Evolutionary conservation across 1,140 invertebrate species (phyloP).

Genomic region (Nixonia krombeini): DNA sequence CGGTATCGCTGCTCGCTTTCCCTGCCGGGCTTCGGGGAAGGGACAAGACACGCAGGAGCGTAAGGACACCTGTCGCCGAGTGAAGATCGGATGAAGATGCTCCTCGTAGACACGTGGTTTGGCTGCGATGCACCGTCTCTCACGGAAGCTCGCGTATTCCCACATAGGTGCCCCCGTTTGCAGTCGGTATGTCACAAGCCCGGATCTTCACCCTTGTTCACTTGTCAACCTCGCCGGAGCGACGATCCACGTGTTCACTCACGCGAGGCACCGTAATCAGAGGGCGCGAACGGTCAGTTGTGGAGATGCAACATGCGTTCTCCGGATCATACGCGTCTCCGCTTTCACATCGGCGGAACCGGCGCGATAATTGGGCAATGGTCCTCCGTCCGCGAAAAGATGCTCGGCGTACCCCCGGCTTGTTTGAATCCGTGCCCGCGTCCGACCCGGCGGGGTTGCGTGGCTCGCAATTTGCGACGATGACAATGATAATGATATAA

Average conservation of each 20-base stretch:
- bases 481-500: slow-evolving; percentile 71
- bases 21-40: no score
- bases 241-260: slow-evolving; percentile 49
- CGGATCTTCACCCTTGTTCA: no score
- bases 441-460: slow-evolving; percentile 11
- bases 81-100: neutral
- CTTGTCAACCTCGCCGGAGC: neutral
- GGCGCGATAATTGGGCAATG: neutral
- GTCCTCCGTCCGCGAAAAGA: neutral
- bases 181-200: neutral
- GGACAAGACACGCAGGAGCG: no score
- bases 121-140: neutral
- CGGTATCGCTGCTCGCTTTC: slow-evolving; percentile 1
- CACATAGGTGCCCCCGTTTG: neutral
- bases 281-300: slow-evolving; percentile 26
- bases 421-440: neutral
- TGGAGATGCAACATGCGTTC: neutral
- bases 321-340: neutral
- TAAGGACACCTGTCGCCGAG: neutral
- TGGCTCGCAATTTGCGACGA: slow-evolving; percentile 20
- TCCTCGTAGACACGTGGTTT: slow-evolving; percentile 2
- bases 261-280: slow-evolving; percentile 23
- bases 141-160: neutral
- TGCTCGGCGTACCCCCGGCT: no score
- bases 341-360: neutral